Evolutionary conservation across 2,797 vertebrate species (phyloP).

Genomic region (Periparus ater): DNA sequence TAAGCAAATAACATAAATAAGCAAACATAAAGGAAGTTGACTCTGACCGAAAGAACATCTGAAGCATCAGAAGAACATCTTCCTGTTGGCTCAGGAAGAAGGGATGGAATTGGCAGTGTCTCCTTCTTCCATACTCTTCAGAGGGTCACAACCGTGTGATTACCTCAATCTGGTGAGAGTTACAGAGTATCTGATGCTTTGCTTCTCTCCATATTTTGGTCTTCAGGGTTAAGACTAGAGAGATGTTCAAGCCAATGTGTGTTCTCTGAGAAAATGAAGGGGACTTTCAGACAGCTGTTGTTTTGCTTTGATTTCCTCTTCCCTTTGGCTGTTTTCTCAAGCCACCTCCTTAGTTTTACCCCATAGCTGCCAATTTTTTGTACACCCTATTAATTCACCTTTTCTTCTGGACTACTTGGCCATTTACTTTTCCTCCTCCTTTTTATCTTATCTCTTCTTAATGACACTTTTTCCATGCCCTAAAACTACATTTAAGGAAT

Average conservation of each 20-base stretch:
- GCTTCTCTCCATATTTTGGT: not conserved
- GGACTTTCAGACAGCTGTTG: not conserved
- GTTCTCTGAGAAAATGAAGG: not conserved
- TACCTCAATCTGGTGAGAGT: not conserved
- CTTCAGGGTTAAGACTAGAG: not conserved
- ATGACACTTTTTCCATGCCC: not conserved
- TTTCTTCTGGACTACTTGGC: not conserved
- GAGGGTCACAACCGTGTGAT: not conserved
- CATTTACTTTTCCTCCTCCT: not conserved
- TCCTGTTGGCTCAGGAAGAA: not conserved
- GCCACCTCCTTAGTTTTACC: not conserved
- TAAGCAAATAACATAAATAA: not conserved
- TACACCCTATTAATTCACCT: not conserved
- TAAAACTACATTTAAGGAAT: not conserved
- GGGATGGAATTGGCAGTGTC: not conserved
- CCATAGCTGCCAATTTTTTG: not conserved
- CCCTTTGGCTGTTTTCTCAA: not conserved
- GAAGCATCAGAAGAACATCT: too few relatives aligned
- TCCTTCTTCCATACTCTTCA: not conserved
- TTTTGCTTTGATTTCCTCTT: not conserved
- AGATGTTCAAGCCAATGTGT: not conserved
- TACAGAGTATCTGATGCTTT: not conserved
- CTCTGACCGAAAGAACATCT: not conserved
- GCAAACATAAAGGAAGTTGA: not conserved
- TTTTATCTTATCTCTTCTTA: not conserved